Evolutionary conservation across 2,113 vertebrate genomes (phyloP).

Genomic region (Irena cyanogastra): DNA sequence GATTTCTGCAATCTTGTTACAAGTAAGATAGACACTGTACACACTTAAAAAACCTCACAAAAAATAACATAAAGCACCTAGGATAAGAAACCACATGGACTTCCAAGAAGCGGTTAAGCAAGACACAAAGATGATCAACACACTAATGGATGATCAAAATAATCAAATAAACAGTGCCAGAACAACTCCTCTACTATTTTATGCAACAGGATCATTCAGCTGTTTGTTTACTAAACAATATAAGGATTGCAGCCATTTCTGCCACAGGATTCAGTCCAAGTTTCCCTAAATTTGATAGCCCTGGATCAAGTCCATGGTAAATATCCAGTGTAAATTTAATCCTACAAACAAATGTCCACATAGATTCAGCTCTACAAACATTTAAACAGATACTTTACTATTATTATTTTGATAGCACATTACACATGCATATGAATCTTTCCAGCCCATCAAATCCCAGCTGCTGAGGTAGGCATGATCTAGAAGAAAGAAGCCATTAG

Average conservation of each 20-base stretch:
- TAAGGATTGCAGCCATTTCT: constrained; percentile 21
- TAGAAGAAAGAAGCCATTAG: not conserved
- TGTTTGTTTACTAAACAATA: constrained; percentile 50
- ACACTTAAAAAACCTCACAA: fast-evolving
- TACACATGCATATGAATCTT: not conserved
- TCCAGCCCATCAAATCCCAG: not conserved
- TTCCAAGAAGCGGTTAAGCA: not conserved
- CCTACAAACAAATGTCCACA: constrained; percentile 11
- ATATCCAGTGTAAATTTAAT: constrained; percentile 16
- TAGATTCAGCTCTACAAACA: not conserved
- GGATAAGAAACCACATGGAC: not conserved
- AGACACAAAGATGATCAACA: not conserved
- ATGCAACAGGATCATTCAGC: constrained; percentile 7
- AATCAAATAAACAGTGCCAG: constrained; percentile 5
- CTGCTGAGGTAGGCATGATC: not conserved
- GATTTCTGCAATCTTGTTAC: not conserved
- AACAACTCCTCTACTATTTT: not conserved
- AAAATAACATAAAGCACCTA: not conserved
- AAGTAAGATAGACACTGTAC: not conserved
- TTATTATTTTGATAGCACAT: not conserved
- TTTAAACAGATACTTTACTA: constrained; percentile 4
- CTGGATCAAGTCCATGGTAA: constrained; percentile 48
- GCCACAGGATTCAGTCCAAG: constrained; percentile 28
- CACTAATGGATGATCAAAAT: not conserved
- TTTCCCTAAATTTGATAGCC: constrained; percentile 11